Percentiles rank a stretch among this genome's conserved stretches.
These are phyloP conservation scores for Plutella xylostella DNA, from an alignment of 2,888 invertebrate species.

Conservation along the genomic window DNA sequence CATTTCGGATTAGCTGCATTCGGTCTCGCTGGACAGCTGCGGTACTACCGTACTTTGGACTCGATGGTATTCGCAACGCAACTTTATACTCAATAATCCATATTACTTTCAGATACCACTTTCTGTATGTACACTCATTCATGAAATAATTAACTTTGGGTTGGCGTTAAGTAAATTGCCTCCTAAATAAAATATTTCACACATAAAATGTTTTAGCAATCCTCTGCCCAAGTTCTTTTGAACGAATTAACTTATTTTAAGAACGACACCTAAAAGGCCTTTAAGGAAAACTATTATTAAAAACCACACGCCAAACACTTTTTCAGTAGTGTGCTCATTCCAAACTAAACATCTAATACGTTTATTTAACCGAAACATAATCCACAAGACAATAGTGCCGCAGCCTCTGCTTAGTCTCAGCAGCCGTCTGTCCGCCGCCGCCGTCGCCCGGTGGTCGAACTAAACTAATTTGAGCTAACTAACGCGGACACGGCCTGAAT, in stretches of 20 bases:
- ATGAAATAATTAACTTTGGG: not conserved
- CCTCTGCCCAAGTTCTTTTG: not conserved
- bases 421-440: not conserved
- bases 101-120: not conserved
- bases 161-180: not conserved
- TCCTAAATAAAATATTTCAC: not conserved
- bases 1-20: constrained; percentile 34
- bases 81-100: not conserved
- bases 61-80: not conserved
- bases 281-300: not conserved
- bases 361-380: too few relatives aligned
- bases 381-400: too few relatives aligned
- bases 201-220: too few relatives aligned
- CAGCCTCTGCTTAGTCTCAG: constrained; percentile 1
- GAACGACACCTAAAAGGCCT: not conserved
- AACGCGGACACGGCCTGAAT: constrained; percentile 30
- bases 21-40: not conserved
- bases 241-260: not conserved
- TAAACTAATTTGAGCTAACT: constrained; percentile 45
- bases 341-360: too few relatives aligned
- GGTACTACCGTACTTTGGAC: not conserved
- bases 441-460: constrained; percentile 23
- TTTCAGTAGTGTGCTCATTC: not conserved
- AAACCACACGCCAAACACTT: not conserved
- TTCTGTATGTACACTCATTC: not conserved